Conservation (phyloP, 2,113 vertebrate genomes). For the Phrynocephalus versicolor region DNA sequence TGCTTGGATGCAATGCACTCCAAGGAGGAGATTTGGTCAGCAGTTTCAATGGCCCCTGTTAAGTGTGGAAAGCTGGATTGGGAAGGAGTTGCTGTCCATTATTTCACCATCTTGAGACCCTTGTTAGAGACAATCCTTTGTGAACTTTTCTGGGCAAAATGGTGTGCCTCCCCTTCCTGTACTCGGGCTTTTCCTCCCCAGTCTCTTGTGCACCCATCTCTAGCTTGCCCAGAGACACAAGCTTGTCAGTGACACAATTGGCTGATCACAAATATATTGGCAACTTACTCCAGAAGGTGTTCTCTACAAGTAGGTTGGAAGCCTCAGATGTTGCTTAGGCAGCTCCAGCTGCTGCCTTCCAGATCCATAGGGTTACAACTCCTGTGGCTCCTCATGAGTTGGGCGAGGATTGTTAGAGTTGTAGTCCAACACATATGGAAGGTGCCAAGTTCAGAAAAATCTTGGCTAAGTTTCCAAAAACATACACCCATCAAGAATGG, state of each 20-base stretch:
- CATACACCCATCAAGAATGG: no score
- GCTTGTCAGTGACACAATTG: not conserved
- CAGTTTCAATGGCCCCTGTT: not conserved
- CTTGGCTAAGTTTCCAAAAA: not conserved
- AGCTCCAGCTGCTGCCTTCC: not conserved
- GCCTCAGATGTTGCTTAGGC: not conserved
- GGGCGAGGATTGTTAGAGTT: no score
- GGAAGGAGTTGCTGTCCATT: not conserved
- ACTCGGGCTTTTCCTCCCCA: not conserved
- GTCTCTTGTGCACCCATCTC: not conserved
- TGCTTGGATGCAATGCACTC: conserved; percentile 10
- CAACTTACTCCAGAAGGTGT: no score
- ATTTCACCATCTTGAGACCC: not conserved
- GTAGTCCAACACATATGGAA: not conserved
- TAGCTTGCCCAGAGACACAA: no score
- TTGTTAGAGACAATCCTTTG: not conserved
- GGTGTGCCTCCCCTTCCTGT: not conserved
- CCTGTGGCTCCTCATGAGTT: not conserved
- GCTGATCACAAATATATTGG: not conserved
- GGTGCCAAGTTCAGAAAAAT: not conserved
- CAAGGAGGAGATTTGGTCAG: not conserved
- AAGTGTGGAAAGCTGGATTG: not conserved
- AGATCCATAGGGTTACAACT: not conserved
- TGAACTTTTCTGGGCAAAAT: not conserved
- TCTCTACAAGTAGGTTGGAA: not conserved